Base-by-base conservation (phyloP, 2,797 vertebrate genomes). In the Propithecus deckenii region DNA sequence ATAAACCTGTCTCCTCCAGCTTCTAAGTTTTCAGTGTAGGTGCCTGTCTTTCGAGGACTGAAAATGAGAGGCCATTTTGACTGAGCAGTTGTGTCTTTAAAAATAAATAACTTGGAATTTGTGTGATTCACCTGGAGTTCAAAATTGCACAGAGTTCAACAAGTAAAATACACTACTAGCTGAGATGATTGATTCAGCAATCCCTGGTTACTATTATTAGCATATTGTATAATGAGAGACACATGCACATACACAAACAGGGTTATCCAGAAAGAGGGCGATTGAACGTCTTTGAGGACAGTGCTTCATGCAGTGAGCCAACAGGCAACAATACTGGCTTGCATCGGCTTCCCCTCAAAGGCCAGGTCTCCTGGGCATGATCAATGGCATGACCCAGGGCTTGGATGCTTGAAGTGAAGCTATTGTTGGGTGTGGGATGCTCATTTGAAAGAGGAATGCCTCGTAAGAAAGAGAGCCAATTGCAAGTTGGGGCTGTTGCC, bases 401-500 rank as follows among this genome's bases (percentile, higher is more conserved):
- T 86, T 61, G 57, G 89, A 59, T 94, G 46, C 30, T 85, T 97
- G 85, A 92, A 90, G 89, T 48, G 95, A 81, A 61, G 92, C 85
- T 98, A 98, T 98, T 98, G 98, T 98, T 98, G 88, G 91, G 97
- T 98, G 97, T 86, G 91, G 95, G 98, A 98, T 98, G 98, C 72
- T 98, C 96, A 97, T 98, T 98, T 97, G 98, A 97, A 97, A 98
- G 98, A 98, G 98, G 98, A 98, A 96, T 97, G 97, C 98, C 98
- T 99, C 97, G 50, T 96, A 96, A 97, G 97, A 98, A 96, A 96
- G 91, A 93, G 96, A 97, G 95, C 74, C 81, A 97, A 88, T 92
- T 96, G 96, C 78, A 98, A 98, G 87, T 96, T 98, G 99, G 98
- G 97, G 97, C 98, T 98, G 99, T 99, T 99, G 98, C 99, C 98